Base-by-base conservation (phyloP, 2,888 invertebrate species). In the Charanyca ferruginea region DNA sequence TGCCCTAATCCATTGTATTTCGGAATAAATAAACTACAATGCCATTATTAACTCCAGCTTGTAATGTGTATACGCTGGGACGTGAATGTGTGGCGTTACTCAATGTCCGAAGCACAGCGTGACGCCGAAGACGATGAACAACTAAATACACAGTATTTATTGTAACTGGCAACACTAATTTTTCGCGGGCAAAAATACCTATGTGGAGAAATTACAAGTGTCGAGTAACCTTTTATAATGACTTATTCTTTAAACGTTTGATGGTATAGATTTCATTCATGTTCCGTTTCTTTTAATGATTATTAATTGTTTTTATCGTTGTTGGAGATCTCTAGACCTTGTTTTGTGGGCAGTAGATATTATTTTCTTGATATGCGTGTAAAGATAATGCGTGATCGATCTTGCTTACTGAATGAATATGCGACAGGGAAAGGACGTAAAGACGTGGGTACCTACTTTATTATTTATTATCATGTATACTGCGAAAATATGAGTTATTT, bases 61-160 rank as follows among this genome's bases (percentile, higher is more conserved):
- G 59, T 64, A 77, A 73, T 72, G 51, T 25, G 55, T 66, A 63
- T 55, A 32, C 59, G 63, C 57, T 65, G 7, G 48, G 44, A 25
- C 73, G 38, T 45, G 51, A 81, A 66, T 69, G 63, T 57, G 61
- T 69, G 62, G 32, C 52, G 69, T 81, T 79, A 75, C 61, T 80
- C 79, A 81, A 32, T 65, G 80, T 81, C 79, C 13, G 20, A 45
- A 18, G 25, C 79, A 2, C 79, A 81, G 79, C 79, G 60, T 81
- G 79, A 75, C 51, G 55, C 57, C 80, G 13, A 55, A 68, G 73
- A 59, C 76, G 45, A 64, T 55, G 63, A 57, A 57, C 65, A 52
- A 69, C 72, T 80, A 79, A 81, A 81, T 69, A 79, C 61, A 59
- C 18, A 23, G 44, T 67, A 79, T 78, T 81, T 63, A 81, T 71